phyloP scores from a whole-genome alignment of 2,113 vertebrate species.

The Phaetusa simplex region DNA sequence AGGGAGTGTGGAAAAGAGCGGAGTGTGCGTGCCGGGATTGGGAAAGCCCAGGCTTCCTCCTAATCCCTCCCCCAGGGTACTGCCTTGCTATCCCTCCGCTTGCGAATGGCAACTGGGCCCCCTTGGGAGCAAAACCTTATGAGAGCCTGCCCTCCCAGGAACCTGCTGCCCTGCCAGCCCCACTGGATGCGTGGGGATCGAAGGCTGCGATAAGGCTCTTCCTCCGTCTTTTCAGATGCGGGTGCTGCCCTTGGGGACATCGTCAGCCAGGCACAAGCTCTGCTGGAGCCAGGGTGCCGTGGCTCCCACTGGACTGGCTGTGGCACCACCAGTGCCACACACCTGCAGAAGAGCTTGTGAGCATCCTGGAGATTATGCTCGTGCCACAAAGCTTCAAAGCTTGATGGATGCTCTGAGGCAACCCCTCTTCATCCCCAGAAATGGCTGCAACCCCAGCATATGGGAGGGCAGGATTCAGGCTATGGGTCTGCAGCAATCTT shows the following conservation, averaged over 20 bases:
- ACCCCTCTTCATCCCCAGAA: neutral
- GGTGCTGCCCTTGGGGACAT: neutral
- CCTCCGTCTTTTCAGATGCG: rapidly evolving
- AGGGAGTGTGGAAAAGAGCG: rapidly evolving
- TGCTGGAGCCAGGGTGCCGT: neutral
- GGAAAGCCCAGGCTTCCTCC: neutral
- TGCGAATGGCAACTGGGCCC: neutral
- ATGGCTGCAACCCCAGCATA: neutral
- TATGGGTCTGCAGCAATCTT: neutral
- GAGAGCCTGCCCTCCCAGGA: neutral
- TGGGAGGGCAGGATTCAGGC: neutral
- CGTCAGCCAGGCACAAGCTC: neutral
- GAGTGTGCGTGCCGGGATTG: neutral
- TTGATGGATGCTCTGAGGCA: neutral
- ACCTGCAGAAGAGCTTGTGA: neutral
- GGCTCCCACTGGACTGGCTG: neutral
- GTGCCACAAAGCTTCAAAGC: neutral
- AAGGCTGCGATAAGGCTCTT: neutral
- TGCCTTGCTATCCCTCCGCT: neutral
- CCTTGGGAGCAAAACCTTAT: neutral
- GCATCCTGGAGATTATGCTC: neutral
- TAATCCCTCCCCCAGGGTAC: neutral
- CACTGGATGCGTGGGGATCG: neutral
- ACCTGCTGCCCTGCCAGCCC: neutral
- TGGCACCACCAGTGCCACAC: rapidly evolving